These are phyloP conservation scores for Apamea anceps DNA, from an alignment of 2,888 invertebrate species.

Conservation along the genomic window DNA sequence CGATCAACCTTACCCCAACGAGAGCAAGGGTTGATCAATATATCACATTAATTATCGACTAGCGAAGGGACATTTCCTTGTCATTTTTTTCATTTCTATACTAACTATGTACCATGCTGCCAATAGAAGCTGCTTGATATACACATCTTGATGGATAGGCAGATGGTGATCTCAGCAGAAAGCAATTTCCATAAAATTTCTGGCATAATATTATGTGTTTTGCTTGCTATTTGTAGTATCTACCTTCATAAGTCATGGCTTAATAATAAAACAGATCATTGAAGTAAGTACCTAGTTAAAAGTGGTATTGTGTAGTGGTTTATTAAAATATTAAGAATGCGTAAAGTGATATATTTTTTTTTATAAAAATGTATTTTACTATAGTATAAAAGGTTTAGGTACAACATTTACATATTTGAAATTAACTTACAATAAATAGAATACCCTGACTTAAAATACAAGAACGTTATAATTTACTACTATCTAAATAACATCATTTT, in stretches of 20 bases:
- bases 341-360: not conserved
- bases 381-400: conserved; percentile 33
- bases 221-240: not conserved
- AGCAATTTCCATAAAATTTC: not conserved
- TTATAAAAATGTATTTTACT: conserved; percentile 35
- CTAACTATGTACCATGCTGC: not conserved
- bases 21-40: not conserved
- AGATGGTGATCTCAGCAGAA: not conserved
- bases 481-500: conserved; percentile 51
- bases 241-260: not conserved
- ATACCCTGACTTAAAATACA: conserved; percentile 47
- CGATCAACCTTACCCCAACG: no score
- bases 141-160: not conserved
- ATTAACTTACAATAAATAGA: conserved; percentile 41
- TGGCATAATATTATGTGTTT: not conserved
- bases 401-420: conserved; percentile 33
- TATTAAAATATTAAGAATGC: conserved; percentile 16
- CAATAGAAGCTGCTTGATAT: not conserved
- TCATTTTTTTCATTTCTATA: not conserved
- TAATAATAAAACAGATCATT: not conserved
- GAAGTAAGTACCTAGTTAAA: not conserved
- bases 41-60: not conserved
- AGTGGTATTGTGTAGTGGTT: not conserved
- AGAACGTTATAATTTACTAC: conserved; percentile 30
- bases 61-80: not conserved